A percentile compares a stretch with the other conserved stretches of the same genome.
These are phyloP conservation scores for Villa cingulata DNA, from an alignment of 2,888 invertebrate genomes.

Conservation along the genomic window DNA sequence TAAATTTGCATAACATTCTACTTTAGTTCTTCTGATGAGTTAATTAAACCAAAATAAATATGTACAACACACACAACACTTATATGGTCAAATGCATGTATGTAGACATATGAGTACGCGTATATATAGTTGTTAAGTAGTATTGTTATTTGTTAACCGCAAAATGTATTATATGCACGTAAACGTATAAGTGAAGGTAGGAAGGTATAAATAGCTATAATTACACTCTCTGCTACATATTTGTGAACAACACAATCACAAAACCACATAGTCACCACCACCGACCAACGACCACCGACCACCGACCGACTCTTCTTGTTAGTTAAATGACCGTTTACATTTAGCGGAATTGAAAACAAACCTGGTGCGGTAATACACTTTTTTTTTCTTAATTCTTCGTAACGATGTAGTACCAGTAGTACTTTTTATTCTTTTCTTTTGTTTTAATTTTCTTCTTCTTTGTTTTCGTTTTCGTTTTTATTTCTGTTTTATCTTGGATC, in stretches of 20 bases:
- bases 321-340: background rate
- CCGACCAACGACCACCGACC: background rate
- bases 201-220: too few species aligned
- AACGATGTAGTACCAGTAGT: too few species aligned
- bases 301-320: too few species aligned
- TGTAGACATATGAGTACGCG: too few species aligned
- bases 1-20: conserved; percentile 7
- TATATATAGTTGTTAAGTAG: too few species aligned
- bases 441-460: background rate
- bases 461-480: background rate
- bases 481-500: background rate
- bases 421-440: too few species aligned
- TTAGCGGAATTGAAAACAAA: background rate
- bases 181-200: background rate
- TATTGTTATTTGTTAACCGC: conserved; percentile 4
- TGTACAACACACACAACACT: conserved; percentile 7
- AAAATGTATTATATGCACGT: background rate
- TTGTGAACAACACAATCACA: too few species aligned
- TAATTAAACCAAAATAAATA: conserved; percentile 9
- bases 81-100: too few species aligned
- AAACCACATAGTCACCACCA: too few species aligned
- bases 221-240: too few species aligned
- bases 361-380: too few species aligned
- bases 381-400: background rate
- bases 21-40: conserved; percentile 1